Percentiles rank a stretch among this genome's conserved stretches.
Conservation (phyloP, 1,140 invertebrate species). For the Gyrodactylus salaris region DNA sequence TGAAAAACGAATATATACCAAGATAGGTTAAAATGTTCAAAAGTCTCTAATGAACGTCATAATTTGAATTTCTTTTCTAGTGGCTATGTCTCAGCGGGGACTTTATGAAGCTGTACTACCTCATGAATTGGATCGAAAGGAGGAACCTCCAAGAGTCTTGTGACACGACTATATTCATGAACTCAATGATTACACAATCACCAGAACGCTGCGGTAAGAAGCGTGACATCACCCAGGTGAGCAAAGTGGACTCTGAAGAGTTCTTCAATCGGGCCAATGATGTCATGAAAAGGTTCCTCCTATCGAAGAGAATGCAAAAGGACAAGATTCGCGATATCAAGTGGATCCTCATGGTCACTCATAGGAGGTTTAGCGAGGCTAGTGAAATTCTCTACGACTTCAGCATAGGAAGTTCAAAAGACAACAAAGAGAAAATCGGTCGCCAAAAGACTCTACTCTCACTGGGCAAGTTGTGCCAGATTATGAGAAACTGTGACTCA, state of each 20-base stretch:
- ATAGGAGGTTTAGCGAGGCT: not conserved
- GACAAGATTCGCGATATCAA: not conserved
- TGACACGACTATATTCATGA: not conserved
- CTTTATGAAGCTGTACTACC: not conserved
- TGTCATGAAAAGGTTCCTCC: not conserved
- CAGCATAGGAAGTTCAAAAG: not conserved
- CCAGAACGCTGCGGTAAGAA: not conserved
- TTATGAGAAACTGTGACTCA: not conserved
- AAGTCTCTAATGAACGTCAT: too few species aligned
- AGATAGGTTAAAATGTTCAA: too few species aligned
- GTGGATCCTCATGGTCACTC: not conserved
- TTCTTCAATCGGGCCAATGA: not conserved
- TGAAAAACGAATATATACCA: too few species aligned
- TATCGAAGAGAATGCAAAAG: not conserved
- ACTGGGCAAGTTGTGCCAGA: not conserved
- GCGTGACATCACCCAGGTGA: not conserved
- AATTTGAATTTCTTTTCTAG: not conserved
- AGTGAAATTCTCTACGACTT: not conserved
- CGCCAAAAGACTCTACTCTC: not conserved
- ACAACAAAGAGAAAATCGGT: not conserved
- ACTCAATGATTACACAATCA: not conserved
- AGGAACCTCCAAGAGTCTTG: not conserved
- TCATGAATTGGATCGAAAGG: not conserved
- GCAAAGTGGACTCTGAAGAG: not conserved
- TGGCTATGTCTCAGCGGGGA: not conserved